Evolutionary conservation across 2,113 vertebrate genomes (phyloP), one percentile per base, ranked within the genome.

Genomic region (Galeopterus variegatus): DNA sequence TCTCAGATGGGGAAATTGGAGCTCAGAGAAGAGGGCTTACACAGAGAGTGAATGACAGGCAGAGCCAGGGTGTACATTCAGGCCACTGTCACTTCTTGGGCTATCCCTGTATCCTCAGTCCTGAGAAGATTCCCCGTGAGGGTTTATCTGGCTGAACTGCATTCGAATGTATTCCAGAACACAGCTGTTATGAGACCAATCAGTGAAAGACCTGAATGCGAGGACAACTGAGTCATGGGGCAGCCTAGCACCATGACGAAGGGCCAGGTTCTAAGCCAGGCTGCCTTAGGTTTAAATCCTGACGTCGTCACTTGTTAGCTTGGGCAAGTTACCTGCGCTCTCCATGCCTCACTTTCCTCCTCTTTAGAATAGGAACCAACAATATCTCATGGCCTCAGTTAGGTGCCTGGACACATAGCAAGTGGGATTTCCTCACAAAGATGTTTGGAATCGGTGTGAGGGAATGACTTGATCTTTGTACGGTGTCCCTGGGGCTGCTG

Each of bases 301-400:
- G 9, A 17, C 54, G 2, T 41, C 41, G 4, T 41, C 41, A 41
- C 41, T 41, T 41, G 41, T 41, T 41, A 70, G 17, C 48, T 54
- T 48, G 28, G 52, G 21, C 12, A 48, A 45, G 41, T 76, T 60
- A 82, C 9, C 60, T 64, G 2, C 13, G 24, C 18, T 84, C 56
- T 69, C n/a, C 69, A 23, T 62, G 65, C 65, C 33, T 72, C 54
- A 14, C 19, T 72, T 79, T 52, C 64, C 50, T 41, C 77, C 18
- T 62, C 67, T 76, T 90, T 93, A 82, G 85, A 92, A 82, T 24
- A 52, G 60, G 45, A 89, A 75, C 64, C 11, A 72, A 88, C 33
- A 82, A 50, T 31, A 62, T 50, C 14, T 87, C 70, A 13, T 3
- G 23, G 50, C 28, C 10, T 92, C 65, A 8, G 31, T 48, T 52